Conservation (phyloP, 2,113 vertebrate genomes). For the Platichthys flesus region DNA sequence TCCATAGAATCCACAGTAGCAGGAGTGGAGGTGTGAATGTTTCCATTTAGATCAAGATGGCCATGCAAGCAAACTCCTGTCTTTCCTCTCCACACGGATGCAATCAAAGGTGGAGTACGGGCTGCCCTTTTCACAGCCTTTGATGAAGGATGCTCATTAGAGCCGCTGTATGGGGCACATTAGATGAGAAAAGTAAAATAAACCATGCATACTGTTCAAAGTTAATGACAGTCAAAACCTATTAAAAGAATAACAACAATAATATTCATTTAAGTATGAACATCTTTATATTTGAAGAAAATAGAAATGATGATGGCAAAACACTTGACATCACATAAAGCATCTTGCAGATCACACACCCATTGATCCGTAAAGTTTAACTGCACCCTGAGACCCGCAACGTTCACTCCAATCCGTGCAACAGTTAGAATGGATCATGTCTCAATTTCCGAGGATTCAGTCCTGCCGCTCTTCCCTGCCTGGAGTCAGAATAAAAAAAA, state of each 20-base stretch:
- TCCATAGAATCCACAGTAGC: constrained; percentile 31
- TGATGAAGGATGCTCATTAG: constrained; percentile 68
- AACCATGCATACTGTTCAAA: constrained; percentile 16
- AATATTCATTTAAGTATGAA: neutral
- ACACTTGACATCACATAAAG: constrained; percentile 1
- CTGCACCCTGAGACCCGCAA: neutral
- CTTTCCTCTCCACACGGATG: constrained; percentile 32
- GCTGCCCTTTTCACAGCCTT: constrained; percentile 63
- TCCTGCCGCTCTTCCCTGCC: constrained; percentile 1
- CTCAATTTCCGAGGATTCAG: constrained; percentile 5
- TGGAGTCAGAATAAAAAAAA: constrained; percentile 17
- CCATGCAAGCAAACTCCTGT: constrained; percentile 23
- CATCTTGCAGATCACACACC: neutral
- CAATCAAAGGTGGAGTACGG: constrained; percentile 29
- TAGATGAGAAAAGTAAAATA: constrained; percentile 24
- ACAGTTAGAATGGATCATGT: constrained; percentile 2
- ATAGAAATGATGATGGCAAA: no score
- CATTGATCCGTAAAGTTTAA: neutral
- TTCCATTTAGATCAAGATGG: constrained; percentile 67
- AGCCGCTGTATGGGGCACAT: constrained; percentile 54
- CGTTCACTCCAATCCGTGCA: constrained; percentile 2
- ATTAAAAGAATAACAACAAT: neutral
- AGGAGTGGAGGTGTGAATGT: constrained; percentile 44
- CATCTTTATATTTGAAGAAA: neutral
- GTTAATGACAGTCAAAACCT: constrained; percentile 2